phyloP scores from a whole-genome alignment of 2,113 vertebrate genomes.

The Glaucomys volans region DNA sequence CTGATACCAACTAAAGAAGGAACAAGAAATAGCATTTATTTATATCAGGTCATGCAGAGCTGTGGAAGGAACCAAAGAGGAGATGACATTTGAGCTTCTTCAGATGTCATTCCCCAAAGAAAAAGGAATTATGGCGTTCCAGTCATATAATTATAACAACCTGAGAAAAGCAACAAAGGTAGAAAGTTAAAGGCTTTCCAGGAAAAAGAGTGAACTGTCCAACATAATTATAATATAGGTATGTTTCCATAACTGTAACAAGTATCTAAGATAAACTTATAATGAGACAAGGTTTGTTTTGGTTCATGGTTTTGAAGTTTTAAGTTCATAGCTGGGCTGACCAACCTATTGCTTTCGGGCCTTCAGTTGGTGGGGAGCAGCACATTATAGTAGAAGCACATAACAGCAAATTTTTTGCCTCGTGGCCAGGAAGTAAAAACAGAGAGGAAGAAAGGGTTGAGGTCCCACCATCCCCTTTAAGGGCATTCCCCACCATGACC shows the following conservation, averaged over 20 bases:
- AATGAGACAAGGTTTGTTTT: background rate
- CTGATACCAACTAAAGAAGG: background rate
- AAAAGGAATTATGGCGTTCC: constrained; percentile 8
- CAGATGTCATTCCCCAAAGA: background rate
- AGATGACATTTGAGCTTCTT: constrained; percentile 38
- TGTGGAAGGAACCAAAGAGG: background rate
- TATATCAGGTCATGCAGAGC: background rate
- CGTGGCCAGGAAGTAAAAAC: background rate
- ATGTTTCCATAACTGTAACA: background rate
- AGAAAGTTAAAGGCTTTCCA: background rate
- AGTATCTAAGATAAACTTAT: background rate
- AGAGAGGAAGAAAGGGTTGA: background rate
- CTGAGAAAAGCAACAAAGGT: constrained; percentile 15
- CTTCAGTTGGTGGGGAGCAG: background rate
- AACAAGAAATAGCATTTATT: background rate
- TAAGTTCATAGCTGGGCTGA: background rate
- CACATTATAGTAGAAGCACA: background rate
- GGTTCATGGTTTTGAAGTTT: background rate
- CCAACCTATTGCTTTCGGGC: background rate
- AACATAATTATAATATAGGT: background rate
- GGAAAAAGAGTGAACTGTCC: background rate
- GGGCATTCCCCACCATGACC: background rate
- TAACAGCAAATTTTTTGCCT: background rate
- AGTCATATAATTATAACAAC: constrained; percentile 10
- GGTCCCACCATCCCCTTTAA: background rate